phyloP scores from a whole-genome alignment of 2,797 vertebrate genomes.

The Helostoma temminkii region DNA sequence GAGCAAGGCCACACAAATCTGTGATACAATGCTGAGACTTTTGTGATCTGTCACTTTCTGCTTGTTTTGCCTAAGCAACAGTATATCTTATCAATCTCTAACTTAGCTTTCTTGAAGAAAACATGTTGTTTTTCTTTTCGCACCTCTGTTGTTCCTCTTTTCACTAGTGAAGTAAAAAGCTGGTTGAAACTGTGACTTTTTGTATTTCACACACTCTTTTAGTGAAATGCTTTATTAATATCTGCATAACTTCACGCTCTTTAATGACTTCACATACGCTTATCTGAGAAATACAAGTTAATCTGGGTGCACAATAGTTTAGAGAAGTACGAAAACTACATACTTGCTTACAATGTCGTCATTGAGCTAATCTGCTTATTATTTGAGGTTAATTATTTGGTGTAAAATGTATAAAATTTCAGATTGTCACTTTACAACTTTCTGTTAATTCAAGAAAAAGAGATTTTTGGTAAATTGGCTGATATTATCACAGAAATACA shows the following conservation, averaged over 20 bases:
- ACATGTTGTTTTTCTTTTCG: neutral
- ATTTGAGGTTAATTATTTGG: no score
- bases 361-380: no score
- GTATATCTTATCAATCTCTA: neutral
- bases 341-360: neutral
- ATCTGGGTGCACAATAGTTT: neutral
- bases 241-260: neutral
- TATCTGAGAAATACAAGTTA: neutral
- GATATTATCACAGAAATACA: no score
- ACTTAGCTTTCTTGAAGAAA: neutral
- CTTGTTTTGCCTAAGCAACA: neutral
- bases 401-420: no score
- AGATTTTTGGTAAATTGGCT: no score
- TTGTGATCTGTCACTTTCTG: no score
- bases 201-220: neutral
- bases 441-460: no score
- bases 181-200: neutral
- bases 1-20: no score
- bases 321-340: neutral
- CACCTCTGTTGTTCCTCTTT: conserved; percentile 14
- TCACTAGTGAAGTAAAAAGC: neutral
- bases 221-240: neutral
- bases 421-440: no score
- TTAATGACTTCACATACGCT: no score
- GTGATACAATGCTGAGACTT: no score